phyloP scores from a whole-genome alignment of 2,888 invertebrate species.

The Cosmopolites sordidus region DNA sequence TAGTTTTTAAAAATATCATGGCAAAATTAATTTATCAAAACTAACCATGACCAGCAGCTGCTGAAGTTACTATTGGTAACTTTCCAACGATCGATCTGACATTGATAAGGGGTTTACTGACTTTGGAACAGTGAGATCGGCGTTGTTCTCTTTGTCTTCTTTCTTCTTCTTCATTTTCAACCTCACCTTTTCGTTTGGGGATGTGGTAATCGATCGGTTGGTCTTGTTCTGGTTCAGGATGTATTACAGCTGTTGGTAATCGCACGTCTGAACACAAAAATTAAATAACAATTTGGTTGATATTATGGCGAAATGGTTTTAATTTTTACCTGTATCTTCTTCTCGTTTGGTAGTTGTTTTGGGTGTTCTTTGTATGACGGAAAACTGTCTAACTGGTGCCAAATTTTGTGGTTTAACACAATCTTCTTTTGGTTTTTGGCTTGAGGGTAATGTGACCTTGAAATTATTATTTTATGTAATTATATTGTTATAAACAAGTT shows the following conservation, averaged over 20 bases:
- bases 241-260: constrained; percentile 13
- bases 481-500: too few relatives aligned
- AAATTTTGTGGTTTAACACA: constrained; percentile 40
- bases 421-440: constrained; percentile 56
- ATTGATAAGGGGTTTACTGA: constrained; percentile 58
- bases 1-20: too few relatives aligned
- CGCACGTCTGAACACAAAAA: constrained; percentile 17
- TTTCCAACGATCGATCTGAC: constrained; percentile 55
- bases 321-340: constrained; percentile 39
- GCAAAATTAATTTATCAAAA: not conserved
- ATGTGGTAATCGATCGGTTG: constrained; percentile 87
- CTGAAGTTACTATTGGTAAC: constrained; percentile 63
- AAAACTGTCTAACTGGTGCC: constrained; percentile 45
- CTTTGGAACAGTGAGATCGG: constrained; percentile 63
- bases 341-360: constrained; percentile 54
- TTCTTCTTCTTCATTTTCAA: constrained; percentile 65
- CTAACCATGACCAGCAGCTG: constrained; percentile 78
- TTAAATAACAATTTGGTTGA: not conserved
- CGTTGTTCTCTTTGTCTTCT: constrained; percentile 65
- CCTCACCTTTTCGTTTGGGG: constrained; percentile 70
- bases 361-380: constrained; percentile 50
- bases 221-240: constrained; percentile 51
- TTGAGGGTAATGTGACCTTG: constrained; percentile 58
- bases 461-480: too few relatives aligned
- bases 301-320: too few relatives aligned